These are phyloP conservation scores for Hyperoplus immaculatus DNA, from an alignment of 2,797 vertebrate genomes.

Conservation along the genomic window DNA sequence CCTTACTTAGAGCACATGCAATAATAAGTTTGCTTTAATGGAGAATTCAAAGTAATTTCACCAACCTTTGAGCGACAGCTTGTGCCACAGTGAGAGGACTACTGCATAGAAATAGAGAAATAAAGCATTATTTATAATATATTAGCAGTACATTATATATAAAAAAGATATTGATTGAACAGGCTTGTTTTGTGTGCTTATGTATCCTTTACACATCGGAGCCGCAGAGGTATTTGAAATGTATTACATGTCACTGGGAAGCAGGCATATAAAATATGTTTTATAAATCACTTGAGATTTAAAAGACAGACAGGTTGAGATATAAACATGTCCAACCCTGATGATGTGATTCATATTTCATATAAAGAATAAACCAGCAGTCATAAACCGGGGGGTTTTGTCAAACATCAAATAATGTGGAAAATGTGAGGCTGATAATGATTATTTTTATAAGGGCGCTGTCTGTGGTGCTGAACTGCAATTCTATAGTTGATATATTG, in stretches of 20 bases:
- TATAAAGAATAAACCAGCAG: no score
- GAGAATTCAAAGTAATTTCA: neutral
- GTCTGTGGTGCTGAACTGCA: neutral
- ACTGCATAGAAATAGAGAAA: slow-evolving; percentile 10
- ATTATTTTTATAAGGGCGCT: neutral
- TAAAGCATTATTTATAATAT: neutral
- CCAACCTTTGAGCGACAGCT: slow-evolving; percentile 13
- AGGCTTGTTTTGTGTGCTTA: neutral
- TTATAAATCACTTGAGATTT: no score
- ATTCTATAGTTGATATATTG: slow-evolving; percentile 4
- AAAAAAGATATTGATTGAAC: no score
- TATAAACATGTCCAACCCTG: no score
- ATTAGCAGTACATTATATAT: neutral
- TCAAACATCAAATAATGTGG: no score
- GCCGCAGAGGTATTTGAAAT: neutral
- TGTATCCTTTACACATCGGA: neutral
- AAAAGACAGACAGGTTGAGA: no score
- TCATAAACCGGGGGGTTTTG: no score
- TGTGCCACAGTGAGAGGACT: neutral
- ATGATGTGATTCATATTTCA: no score
- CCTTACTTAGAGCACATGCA: neutral
- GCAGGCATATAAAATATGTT: no score
- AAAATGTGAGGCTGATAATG: no score
- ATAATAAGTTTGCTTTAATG: neutral
- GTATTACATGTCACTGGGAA: neutral